phyloP scores from a whole-genome alignment of 23 tunicate species.

The Botrylloides violaceus region DNA sequence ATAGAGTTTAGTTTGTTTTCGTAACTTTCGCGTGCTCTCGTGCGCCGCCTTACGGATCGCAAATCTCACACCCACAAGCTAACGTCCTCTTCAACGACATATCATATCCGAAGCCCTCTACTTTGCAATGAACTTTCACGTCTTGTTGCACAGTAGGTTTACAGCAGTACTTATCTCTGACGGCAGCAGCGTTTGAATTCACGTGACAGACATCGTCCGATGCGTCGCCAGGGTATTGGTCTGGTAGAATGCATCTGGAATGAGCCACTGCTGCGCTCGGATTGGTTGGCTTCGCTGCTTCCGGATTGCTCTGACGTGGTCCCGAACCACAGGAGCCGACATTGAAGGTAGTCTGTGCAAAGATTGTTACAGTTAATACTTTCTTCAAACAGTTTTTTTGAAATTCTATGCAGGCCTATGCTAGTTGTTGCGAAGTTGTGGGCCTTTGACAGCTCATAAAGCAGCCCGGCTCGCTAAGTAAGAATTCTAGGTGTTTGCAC shows the following conservation, averaged over 20 bases:
- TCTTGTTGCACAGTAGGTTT: conserved; percentile 13
- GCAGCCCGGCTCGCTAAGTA: too few relatives aligned
- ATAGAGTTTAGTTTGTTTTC: too few relatives aligned
- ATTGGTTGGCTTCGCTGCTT: not conserved
- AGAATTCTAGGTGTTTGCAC: too few relatives aligned
- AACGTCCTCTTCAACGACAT: conserved; percentile 15
- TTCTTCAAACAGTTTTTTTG: too few relatives aligned
- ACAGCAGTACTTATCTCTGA: conserved; percentile 8
- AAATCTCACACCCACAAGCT: conserved; percentile 17
- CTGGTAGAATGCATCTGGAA: not conserved
- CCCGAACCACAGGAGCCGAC: conserved; percentile 14
- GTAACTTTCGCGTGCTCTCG: too few relatives aligned
- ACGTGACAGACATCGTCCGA: conserved; percentile 3
- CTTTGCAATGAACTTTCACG: not conserved
- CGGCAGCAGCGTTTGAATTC: not conserved
- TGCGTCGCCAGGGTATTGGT: conserved; percentile 22
- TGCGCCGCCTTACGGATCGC: not conserved
- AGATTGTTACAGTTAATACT: too few relatives aligned
- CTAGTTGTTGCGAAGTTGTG: too few relatives aligned
- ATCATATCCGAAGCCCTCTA: conserved; percentile 4
- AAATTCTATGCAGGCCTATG: too few relatives aligned
- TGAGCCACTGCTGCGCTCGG: not conserved
- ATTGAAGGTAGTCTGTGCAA: conserved; percentile 19
- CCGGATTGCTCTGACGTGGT: not conserved
- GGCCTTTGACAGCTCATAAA: too few relatives aligned